These are phyloP conservation scores for Nycteola revayana DNA, from an alignment of 2,888 invertebrate species.

Conservation along the genomic window DNA sequence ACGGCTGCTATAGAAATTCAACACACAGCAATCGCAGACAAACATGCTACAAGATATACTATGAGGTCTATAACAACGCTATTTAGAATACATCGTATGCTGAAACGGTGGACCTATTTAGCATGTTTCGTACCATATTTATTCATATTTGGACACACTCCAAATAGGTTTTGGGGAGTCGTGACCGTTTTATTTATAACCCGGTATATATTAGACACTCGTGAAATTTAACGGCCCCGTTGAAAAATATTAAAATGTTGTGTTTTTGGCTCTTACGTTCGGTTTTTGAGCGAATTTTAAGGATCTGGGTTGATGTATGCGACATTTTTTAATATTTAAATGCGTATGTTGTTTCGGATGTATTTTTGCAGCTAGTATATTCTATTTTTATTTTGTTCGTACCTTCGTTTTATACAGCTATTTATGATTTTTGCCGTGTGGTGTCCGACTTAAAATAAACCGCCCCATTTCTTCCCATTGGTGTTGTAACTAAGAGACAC, in stretches of 20 bases:
- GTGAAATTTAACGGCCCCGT: slow-evolving; percentile 46
- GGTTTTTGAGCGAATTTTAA: not conserved
- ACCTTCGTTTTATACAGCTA: too few species aligned
- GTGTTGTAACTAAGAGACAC: too few species aligned
- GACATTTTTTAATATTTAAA: too few species aligned
- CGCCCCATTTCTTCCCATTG: too few species aligned
- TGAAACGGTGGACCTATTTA: not conserved
- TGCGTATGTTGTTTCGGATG: too few species aligned
- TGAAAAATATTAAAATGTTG: slow-evolving; percentile 35
- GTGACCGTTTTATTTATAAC: slow-evolving; percentile 55
- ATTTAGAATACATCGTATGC: slow-evolving; percentile 35
- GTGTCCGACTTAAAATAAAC: too few species aligned
- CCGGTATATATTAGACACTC: slow-evolving; percentile 51
- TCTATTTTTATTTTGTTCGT: too few species aligned
- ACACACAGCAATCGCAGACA: not conserved
- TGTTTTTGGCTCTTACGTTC: slow-evolving; percentile 6
- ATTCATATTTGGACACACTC: slow-evolving; percentile 65
- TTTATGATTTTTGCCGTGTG: too few species aligned
- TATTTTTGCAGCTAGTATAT: too few species aligned
- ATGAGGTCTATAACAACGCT: slow-evolving; percentile 12
- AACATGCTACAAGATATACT: slow-evolving; percentile 21
- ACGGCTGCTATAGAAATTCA: too few species aligned
- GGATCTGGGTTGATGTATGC: not conserved
- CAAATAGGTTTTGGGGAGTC: slow-evolving; percentile 59
- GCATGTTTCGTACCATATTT: slow-evolving; percentile 37